These are phyloP conservation scores for Polypedilum pembai DNA, from an alignment of 1,140 invertebrate genomes.

Conservation along the genomic window DNA sequence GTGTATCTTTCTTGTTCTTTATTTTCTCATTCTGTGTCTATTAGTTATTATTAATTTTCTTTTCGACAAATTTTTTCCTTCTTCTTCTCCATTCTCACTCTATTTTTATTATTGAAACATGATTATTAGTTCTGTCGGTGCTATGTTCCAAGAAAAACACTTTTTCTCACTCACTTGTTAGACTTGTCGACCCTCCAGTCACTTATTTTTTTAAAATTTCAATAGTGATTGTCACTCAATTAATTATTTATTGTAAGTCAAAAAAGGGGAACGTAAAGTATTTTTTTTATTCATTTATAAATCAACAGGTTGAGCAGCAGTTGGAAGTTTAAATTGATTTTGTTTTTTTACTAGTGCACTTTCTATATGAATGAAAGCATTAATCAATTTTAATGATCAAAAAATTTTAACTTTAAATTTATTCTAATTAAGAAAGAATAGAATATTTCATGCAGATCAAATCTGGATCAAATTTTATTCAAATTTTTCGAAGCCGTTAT, in stretches of 20 bases:
- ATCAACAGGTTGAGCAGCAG: too few relatives aligned
- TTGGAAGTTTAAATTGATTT: too few relatives aligned
- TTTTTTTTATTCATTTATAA: not conserved
- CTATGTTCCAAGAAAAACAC: not conserved
- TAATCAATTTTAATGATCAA: too few relatives aligned
- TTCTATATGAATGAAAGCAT: too few relatives aligned
- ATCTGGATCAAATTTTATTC: too few relatives aligned
- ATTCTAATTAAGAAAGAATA: too few relatives aligned
- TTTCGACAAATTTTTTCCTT: slow-evolving; percentile 13
- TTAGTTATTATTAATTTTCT: slow-evolving; percentile 20
- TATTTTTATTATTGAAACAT: not conserved
- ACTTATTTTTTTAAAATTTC: not conserved
- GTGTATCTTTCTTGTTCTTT: not conserved
- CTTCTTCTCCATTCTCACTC: not conserved
- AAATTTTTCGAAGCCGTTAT: too few relatives aligned
- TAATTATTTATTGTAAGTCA: not conserved
- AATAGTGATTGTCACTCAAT: slow-evolving; percentile 13
- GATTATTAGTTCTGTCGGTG: not conserved
- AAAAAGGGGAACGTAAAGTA: not conserved
- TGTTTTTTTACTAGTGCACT: too few relatives aligned
- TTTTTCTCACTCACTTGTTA: not conserved
- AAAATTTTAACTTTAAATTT: too few relatives aligned
- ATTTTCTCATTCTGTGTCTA: not conserved
- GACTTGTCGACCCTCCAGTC: not conserved
- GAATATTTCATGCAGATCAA: too few relatives aligned